A percentile compares a stretch with the other conserved stretches of the same genome.
These are phyloP conservation scores for Coilia nasus DNA, from an alignment of 2,797 vertebrate genomes.

Conservation along the genomic window DNA sequence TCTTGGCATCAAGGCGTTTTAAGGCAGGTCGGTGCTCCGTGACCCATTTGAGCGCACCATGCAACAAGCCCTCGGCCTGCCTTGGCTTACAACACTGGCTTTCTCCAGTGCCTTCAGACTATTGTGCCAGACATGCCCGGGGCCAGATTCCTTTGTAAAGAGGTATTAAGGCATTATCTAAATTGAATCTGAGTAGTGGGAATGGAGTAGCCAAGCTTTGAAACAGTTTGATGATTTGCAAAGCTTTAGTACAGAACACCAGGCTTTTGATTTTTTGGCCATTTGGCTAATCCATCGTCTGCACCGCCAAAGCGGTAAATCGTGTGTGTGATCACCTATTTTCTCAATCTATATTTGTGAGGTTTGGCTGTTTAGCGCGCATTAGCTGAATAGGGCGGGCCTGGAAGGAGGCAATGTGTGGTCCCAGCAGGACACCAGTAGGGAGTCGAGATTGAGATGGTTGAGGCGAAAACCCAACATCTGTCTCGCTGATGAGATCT, in stretches of 20 bases:
- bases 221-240: conserved; percentile 1
- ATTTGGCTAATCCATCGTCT: neutral
- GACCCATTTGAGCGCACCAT: neutral
- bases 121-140: conserved; percentile 9
- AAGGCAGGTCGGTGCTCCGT: neutral
- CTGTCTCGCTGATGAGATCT: conserved; percentile 29
- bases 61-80: neutral
- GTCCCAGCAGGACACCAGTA: neutral
- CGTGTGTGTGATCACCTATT: neutral
- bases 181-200: conserved; percentile 24
- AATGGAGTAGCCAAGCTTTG: neutral
- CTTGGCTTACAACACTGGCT: neutral
- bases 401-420: neutral
- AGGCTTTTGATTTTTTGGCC: neutral
- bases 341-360: neutral
- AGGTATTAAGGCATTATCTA: conserved; percentile 20
- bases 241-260: neutral
- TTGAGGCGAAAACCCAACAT: conserved; percentile 4
- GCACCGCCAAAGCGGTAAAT: neutral
- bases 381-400: neutral
- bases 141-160: conserved; percentile 1
- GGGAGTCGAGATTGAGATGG: neutral
- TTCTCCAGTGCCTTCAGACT: neutral
- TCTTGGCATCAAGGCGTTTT: neutral
- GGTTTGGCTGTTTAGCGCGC: neutral